These are phyloP conservation scores for Sylvilagus floridanus DNA, from an alignment of 2,797 vertebrate genomes.

Conservation along the genomic window DNA sequence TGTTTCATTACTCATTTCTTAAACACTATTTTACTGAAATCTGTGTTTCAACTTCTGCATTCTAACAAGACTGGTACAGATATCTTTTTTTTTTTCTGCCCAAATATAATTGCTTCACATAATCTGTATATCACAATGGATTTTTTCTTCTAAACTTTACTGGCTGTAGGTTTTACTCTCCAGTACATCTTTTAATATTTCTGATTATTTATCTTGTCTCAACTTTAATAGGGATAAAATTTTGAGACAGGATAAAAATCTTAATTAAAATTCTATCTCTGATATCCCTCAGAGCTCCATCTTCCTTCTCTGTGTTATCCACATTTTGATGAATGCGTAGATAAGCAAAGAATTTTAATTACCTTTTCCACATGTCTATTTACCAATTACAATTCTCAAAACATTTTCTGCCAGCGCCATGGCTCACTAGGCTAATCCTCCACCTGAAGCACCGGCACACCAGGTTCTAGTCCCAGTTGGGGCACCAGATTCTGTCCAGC, in stretches of 20 bases:
- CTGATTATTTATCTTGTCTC: neutral
- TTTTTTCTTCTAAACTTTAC: neutral
- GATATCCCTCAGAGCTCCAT: neutral
- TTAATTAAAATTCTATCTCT: neutral
- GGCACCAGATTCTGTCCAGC: too few relatives aligned
- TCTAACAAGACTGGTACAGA: neutral
- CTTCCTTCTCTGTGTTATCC: neutral
- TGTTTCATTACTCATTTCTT: neutral
- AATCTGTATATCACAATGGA: neutral
- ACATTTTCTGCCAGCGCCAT: neutral
- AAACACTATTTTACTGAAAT: neutral
- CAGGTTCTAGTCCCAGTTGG: too few relatives aligned
- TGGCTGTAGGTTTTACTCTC: neutral
- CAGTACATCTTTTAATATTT: neutral
- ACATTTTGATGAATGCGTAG: neutral
- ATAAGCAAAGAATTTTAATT: neutral
- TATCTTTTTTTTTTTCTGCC: neutral
- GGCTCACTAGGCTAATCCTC: too few relatives aligned
- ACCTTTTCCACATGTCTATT: neutral
- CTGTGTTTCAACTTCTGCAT: neutral
- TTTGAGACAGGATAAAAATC: neutral
- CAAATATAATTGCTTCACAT: neutral
- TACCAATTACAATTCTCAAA: neutral
- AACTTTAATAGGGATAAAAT: neutral
- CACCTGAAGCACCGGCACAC: too few relatives aligned